Evolutionary conservation across 2,797 vertebrate genomes (phyloP).

Genomic region (Simalia tracyae): DNA sequence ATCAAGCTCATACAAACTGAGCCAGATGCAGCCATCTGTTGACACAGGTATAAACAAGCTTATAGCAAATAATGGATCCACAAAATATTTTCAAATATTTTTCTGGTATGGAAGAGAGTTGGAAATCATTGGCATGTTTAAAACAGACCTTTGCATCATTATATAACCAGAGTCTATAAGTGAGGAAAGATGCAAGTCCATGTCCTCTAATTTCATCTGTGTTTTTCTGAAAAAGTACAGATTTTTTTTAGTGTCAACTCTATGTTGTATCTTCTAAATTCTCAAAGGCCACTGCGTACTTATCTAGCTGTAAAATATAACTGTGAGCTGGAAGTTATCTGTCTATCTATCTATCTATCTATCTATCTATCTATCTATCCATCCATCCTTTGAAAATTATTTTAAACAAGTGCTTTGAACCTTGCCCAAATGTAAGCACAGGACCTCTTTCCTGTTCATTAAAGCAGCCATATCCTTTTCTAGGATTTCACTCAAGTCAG

Average conservation of each 20-base stretch:
- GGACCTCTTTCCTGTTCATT: too few relatives aligned
- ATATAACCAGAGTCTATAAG: background rate
- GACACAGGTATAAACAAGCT: too few relatives aligned
- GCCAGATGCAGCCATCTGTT: too few relatives aligned
- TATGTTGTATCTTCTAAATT: background rate
- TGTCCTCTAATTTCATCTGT: too few relatives aligned
- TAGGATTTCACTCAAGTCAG: too few relatives aligned
- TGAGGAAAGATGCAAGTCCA: background rate
- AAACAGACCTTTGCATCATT: background rate
- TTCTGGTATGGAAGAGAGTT: background rate
- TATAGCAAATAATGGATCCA: background rate
- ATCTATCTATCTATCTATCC: too few relatives aligned
- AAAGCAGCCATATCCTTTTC: too few relatives aligned
- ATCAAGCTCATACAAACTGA: too few relatives aligned
- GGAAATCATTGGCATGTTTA: background rate
- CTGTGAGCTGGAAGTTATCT: background rate
- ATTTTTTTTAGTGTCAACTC: background rate
- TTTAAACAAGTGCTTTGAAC: too few relatives aligned
- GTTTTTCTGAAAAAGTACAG: background rate
- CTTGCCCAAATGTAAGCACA: too few relatives aligned
- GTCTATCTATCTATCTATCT: too few relatives aligned
- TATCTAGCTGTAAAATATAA: background rate
- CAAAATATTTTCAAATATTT: background rate
- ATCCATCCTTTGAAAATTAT: too few relatives aligned
- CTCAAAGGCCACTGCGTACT: background rate